Evolutionary conservation across 2,113 vertebrate genomes (phyloP), one percentile per base, ranked within the genome.

Genomic region (Equus przewalskii): DNA sequence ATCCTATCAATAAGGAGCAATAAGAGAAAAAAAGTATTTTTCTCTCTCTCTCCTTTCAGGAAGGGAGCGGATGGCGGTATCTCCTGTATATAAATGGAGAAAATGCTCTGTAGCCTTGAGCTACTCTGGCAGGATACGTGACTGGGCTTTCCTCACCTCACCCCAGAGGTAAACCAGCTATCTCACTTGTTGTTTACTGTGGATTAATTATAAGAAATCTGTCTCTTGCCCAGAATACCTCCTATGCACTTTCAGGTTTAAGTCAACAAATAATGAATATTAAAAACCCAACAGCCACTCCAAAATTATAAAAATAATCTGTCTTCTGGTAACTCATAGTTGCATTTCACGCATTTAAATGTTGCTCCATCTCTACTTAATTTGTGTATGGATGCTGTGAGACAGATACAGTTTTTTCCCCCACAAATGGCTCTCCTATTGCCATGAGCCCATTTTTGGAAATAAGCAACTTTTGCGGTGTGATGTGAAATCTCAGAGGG

Each of bases 331-430:
- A 81, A 93, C 46, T 76, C 76, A 81, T 16, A 81, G 28, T 69
- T 91, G 91, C 19, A 83, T 89, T 70, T 78, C 44, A 86, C 64
- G 82, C 44, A 78, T 70, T 91, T 87, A 62, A 91, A 78, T 75
- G 26, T 21, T 24, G 28, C 54, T 46, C 36, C 75, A 69, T 46
- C n/a, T 81, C n/a, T 76, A 62, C 33, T 69, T 46, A 62, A 86
- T 76, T 70, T 51, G 62, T 51, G 2, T 49, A 33, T 10, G n/a
- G 44, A 56, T 24, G 30, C 28, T 75, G 14, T 73, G 33, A 82
- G 24, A 64, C 18, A 22, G 51, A 76, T 64, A 84, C 11, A 9
- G 8, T 46, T 36, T 91, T 54, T 92, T 4, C 64, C 64, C 69
- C 78, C 60, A 41, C 26, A 73, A 67, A 91, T 76, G 62, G n/a